Evolutionary conservation across 2,113 vertebrate species (phyloP), one percentile per base, ranked within the genome.

Genomic region (Pteruthius melanotis): DNA sequence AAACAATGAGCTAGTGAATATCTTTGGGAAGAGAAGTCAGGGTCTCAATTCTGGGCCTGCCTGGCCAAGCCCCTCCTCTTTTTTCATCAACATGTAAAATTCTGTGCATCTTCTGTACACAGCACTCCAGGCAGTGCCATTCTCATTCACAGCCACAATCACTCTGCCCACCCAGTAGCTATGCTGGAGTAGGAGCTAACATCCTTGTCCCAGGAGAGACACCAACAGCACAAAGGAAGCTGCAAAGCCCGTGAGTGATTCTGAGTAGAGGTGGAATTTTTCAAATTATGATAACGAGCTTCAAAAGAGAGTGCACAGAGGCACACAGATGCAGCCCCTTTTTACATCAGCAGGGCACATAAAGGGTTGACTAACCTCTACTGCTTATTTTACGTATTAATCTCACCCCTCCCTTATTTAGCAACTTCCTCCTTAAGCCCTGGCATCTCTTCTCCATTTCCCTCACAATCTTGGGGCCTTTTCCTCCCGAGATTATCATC

Each of bases 381-480:
- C 26, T 56, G 50, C 39, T 69, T 84, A 37, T 27, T 88, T 57
- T 87, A 91, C 3, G 12, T 83, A 83, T 66, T 63, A 63, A 22
- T 81, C 76, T 89, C 86, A 89, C 28, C 40, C 57, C 69, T 92
- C 61, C 72, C 65, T 87, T 84, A 84, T 78, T 90, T 78, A 95
- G 72, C 49, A 68, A 83, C 57, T 93, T 94, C 80, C 83, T 92
- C 60, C 82, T 54, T 75, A 85, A 86, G 7, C 80, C 53, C 59
- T 85, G 84, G 81, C 91, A 89, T 87, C 74, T 94, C 64, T 75
- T 83, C 81, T 77, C 72, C 44, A 24, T 87, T 91, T 95, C 69
- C 57, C 61, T 86, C 69, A 56, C 30, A 57, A 63, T 84, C 83
- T 68, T 35, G 68, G 63, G 75, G 79, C 59, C 47, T 92, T 90